Conservation (phyloP, 2,113 vertebrate genomes). For the Arothron firmamentum region DNA sequence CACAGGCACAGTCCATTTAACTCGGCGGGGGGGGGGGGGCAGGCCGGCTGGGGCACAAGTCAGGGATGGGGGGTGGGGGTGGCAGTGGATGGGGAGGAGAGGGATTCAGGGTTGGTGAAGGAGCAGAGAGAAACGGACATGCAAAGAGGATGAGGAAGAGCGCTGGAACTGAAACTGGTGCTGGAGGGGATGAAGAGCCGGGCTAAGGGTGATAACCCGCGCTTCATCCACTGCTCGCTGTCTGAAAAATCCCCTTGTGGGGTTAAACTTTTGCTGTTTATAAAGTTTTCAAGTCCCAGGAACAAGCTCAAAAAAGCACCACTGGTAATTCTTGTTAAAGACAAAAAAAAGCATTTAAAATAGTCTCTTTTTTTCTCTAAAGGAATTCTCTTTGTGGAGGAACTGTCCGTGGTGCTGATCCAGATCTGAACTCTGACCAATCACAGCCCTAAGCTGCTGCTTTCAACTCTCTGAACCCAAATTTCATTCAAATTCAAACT, state of each 20-base stretch:
- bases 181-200: constrained; percentile 33
- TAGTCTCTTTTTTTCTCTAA: no score
- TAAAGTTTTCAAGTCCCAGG: neutral
- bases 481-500: no score
- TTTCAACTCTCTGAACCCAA: no score
- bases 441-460: no score
- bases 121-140: constrained; percentile 55
- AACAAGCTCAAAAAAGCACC: neutral
- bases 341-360: no score
- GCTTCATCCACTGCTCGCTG: constrained; percentile 5
- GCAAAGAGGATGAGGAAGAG: constrained; percentile 42
- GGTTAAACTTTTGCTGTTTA: neutral
- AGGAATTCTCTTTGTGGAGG: no score
- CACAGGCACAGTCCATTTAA: constrained; percentile 76
- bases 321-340: no score
- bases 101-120: constrained; percentile 26
- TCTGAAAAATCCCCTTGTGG: constrained; percentile 1
- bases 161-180: constrained; percentile 35
- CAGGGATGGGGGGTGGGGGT: constrained; percentile 57
- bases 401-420: no score
- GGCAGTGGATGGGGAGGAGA: constrained; percentile 24
- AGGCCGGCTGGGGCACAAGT: constrained; percentile 55
- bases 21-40: constrained; percentile 64
- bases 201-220: constrained; percentile 19
- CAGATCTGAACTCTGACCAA: no score